Evolutionary conservation across 2,113 vertebrate genomes (phyloP), one percentile per base, ranked within the genome.

Genomic region (Pycnonotus jocosus): DNA sequence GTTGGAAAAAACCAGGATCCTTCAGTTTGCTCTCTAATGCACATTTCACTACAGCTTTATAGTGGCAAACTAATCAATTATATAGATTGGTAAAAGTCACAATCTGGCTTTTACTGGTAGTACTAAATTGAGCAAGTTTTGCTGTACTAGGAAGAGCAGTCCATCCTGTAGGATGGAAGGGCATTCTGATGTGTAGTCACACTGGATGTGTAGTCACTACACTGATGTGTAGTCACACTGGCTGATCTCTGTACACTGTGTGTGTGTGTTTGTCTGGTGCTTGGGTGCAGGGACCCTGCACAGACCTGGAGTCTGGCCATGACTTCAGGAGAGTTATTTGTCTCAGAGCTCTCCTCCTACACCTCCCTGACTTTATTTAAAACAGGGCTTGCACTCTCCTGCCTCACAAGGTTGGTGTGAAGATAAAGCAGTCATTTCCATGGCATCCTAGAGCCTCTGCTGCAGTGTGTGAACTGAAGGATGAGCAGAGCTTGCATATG

Each of bases 111-210:
- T 79, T 69, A 28, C 14, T 86, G 30, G 1, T 30, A 17, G 23
- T 57, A 38, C 12, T 68, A 15, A 68, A 51, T 44, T 54, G 33
- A 37, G 40, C 53, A 11, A 57, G 37, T 44, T 90, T 48, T 65
- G 15, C 8, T 33, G 5, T 38, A 25, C 24, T 25, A 31, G 40
- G 50, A 90, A 68, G 48, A 38, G 54, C 20, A 85, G 20, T n/a
- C 53, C 20, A 27, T 57, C 0, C 0, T 30, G 40, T n/a, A 27
- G 58, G 44, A 22, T 2, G 12, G 30, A 74, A 50, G 14, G 21
- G 31, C 33, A 57, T 15, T 15, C 18, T 42, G 37, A 5, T 28
- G 42, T 4, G 0, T 16, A 12, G 25, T 8, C 37, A 13, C 7
- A 14, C 23, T 1, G 33, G 17, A 60, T 48, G 47, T 48, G 68